phyloP scores from a whole-genome alignment of 2,888 invertebrate genomes.

The Auanema freiburgensis region DNA sequence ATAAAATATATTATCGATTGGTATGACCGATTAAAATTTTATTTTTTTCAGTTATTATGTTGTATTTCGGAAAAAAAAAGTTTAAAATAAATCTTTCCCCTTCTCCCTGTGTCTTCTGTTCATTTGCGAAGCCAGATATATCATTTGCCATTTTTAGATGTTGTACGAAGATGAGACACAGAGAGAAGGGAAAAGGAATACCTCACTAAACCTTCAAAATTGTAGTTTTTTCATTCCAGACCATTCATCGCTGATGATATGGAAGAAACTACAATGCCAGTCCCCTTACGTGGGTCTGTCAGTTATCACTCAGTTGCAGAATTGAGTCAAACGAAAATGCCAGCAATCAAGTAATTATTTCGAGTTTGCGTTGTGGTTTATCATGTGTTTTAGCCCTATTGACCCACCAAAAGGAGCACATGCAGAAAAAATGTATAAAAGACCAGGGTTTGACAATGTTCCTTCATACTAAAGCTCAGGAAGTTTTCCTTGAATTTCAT shows the following conservation, averaged over 20 bases:
- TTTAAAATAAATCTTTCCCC: constrained; percentile 10
- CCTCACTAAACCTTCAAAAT: background rate
- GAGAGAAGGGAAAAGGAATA: constrained; percentile 4
- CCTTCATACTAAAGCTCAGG: constrained; percentile 48
- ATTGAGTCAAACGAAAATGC: constrained; percentile 42
- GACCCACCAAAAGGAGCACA: constrained; percentile 49
- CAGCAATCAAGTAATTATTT: constrained; percentile 34
- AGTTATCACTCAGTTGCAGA: constrained; percentile 50
- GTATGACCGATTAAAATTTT: background rate
- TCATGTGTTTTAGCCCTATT: constrained; percentile 33
- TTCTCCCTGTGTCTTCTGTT: constrained; percentile 7
- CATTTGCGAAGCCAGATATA: constrained; percentile 4
- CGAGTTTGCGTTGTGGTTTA: background rate
- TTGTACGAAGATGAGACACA: background rate
- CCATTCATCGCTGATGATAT: constrained; percentile 61
- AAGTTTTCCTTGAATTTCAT: too few relatives aligned
- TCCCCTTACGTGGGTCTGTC: constrained; percentile 44
- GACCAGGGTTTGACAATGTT: constrained; percentile 64
- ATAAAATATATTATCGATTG: background rate
- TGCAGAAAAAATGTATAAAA: constrained; percentile 57
- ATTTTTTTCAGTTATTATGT: constrained; percentile 7
- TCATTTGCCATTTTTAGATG: too few relatives aligned
- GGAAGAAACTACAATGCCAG: constrained; percentile 51
- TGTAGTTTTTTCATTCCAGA: constrained; percentile 38
- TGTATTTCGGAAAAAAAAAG: background rate